A percentile compares a stretch with the other conserved stretches of the same genome.
These are phyloP conservation scores for Lytechinus pictus DNA, from an alignment of 35 echinoderm and acorn worm species.

Conservation along the genomic window DNA sequence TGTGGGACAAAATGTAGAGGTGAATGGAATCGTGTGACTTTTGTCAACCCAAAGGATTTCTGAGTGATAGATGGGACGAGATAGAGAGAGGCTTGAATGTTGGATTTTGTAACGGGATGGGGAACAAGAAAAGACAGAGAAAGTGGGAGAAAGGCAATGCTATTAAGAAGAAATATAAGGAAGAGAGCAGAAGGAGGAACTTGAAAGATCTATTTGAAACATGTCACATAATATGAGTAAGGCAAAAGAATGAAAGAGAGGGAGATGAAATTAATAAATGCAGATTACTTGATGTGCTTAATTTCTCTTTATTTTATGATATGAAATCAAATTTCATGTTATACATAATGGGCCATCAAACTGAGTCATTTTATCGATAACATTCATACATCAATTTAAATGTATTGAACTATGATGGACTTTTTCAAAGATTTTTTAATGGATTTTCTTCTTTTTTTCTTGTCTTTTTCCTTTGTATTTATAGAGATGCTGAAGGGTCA, in stretches of 20 bases:
- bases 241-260: not conserved
- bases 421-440: not conserved
- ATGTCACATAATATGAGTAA: not conserved
- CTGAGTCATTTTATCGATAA: not conserved
- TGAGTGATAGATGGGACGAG: not conserved
- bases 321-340: not conserved
- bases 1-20: not conserved
- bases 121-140: not conserved
- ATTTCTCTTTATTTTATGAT: not conserved
- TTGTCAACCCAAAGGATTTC: not conserved
- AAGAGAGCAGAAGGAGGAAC: not conserved
- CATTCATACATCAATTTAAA: no score
- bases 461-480: constrained; percentile 7
- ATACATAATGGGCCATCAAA: not conserved
- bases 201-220: not conserved
- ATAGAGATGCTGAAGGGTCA: constrained; percentile 44
- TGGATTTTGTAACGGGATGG: not conserved
- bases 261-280: not conserved
- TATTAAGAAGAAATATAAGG: not conserved
- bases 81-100: not conserved
- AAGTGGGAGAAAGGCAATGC: not conserved
- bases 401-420: no score
- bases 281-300: no score
- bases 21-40: not conserved
- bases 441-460: not conserved